Base-by-base conservation (phyloP, 2,113 vertebrate genomes). In the Platichthys flesus region DNA sequence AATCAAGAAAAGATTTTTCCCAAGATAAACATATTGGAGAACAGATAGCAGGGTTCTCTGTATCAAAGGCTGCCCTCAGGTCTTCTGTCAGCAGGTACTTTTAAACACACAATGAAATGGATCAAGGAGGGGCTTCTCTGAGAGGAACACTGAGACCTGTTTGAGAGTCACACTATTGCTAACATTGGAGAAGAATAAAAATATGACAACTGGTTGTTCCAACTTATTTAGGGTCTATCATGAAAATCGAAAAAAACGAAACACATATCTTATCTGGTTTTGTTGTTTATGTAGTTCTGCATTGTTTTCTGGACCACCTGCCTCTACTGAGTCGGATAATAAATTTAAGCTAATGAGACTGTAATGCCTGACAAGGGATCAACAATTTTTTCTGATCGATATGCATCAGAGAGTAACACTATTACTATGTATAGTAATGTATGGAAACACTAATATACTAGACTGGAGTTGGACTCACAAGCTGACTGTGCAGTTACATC, bases 331-430 rank as follows among this genome's bases (percentile, higher is more conserved):
- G 47, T 40, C 64, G n/a, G 21, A 52, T 49, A 61, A 71, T 78
- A 58, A 59, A 40, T 76, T 21, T 21, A 8, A 35, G 31, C 52
- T 72, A 31, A 78, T 64, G 51, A 63, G 37, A 28, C 24, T 4
- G 0, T 23, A 8, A 61, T 37, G 24, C 16, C 4, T 67, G 23
- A 42, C 21, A n/a, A 23, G 60, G 42, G 55, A 71, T 75, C 14
- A 68, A 24, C 24, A 69, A 9, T 66, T 82, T 45, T 52, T 74
- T 71, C 40, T 60, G 23, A 71, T 83, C 8, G 4, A 67, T 81
- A 15, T 20, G 42, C 35, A 57, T 35, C 60, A 67, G 18, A 65
- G 47, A 73, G 24, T 47, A 57, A 47, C 26, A 9, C 26, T 73
- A 5, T 73, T 51, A 42, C 10, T 15, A 49, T 24, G 60, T 37